Evolutionary conservation across 2,888 invertebrate species (phyloP).

Genomic region (Sericinus montela): DNA sequence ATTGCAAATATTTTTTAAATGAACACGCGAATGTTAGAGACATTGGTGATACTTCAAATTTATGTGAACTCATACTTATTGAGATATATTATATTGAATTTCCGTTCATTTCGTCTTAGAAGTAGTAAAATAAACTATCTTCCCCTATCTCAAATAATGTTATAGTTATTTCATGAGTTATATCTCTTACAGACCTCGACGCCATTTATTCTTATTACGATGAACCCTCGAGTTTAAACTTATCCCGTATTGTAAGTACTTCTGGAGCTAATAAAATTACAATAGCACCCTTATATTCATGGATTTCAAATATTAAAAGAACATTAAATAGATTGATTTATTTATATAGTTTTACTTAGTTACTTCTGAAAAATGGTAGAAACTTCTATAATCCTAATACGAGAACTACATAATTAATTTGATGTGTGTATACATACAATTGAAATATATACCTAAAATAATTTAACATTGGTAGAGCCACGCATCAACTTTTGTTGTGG

Average conservation of each 20-base stretch:
- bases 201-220: constrained; percentile 17
- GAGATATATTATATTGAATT: too few species aligned
- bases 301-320: neutral
- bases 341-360: neutral
- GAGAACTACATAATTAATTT: too few species aligned
- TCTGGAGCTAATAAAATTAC: constrained; percentile 14
- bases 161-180: constrained; percentile 12
- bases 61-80: too few species aligned
- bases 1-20: too few species aligned
- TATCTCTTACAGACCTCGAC: constrained; percentile 6
- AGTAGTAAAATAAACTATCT: constrained; percentile 1
- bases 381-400: too few species aligned
- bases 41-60: too few species aligned
- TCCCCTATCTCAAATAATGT: constrained; percentile 9
- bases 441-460: too few species aligned
- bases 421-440: too few species aligned
- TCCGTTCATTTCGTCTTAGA: neutral
- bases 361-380: too few species aligned
- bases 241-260: neutral
- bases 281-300: constrained; percentile 8
- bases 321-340: neutral
- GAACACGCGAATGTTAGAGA: too few species aligned
- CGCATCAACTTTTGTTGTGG: too few species aligned
- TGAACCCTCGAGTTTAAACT: constrained; percentile 15
- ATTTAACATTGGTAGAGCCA: too few species aligned